Evolutionary conservation across 2,797 vertebrate species (phyloP).

Genomic region (Phataginus tetradactyla): DNA sequence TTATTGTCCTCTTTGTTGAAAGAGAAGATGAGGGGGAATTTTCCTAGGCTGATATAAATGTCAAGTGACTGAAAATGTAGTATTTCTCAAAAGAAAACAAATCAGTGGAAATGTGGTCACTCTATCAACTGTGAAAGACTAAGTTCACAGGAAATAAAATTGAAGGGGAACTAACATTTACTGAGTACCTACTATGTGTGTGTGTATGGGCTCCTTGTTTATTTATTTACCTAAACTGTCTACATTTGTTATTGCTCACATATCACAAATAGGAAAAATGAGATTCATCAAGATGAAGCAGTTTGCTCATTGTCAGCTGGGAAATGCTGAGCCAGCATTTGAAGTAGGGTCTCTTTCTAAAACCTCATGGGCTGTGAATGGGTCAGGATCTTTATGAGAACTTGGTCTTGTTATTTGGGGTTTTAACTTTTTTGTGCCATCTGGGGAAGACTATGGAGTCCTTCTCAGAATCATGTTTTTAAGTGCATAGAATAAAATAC

Average conservation of each 20-base stretch:
- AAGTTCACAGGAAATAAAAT: neutral
- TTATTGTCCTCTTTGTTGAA: neutral
- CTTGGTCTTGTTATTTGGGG: neutral
- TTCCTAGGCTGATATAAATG: neutral
- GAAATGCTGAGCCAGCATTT: neutral
- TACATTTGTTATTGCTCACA: neutral
- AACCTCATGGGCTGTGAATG: neutral
- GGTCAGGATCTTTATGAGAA: neutral
- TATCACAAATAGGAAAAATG: neutral
- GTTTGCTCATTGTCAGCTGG: neutral
- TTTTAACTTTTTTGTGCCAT: neutral
- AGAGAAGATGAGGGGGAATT: neutral
- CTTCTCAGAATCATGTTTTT: neutral
- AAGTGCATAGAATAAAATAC: neutral
- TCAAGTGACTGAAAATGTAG: neutral
- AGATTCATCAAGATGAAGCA: neutral
- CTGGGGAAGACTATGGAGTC: neutral
- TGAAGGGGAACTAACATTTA: neutral
- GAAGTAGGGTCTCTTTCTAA: neutral
- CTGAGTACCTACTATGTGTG: neutral
- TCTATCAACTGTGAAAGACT: neutral
- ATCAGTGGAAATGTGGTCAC: neutral
- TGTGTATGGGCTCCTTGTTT: neutral
- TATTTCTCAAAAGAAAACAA: conserved; percentile 17
- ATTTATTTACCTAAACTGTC: neutral